Evolutionary conservation across 2,797 vertebrate genomes (phyloP).

Genomic region (Malurus splendens): DNA sequence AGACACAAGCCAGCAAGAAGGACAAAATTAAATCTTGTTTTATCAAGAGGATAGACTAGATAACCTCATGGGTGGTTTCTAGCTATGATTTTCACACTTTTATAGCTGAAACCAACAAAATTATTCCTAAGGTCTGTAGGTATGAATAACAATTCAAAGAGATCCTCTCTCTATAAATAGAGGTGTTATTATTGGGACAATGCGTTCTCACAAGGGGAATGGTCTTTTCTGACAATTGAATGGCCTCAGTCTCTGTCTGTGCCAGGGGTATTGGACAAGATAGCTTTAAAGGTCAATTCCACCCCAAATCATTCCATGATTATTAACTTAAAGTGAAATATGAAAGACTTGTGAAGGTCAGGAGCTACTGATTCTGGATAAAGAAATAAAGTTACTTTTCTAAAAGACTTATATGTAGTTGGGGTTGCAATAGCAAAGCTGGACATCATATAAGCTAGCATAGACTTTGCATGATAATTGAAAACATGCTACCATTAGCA

Average conservation of each 20-base stretch:
- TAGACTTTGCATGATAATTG: not conserved
- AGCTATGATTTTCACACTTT: not conserved
- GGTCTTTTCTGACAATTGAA: rapidly evolving
- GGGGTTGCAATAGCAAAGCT: not conserved
- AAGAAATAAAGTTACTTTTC: not conserved
- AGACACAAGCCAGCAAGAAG: not conserved
- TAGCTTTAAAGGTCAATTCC: not conserved
- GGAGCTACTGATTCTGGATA: not conserved
- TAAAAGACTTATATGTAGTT: not conserved
- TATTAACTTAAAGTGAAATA: not conserved
- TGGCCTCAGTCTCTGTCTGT: not conserved
- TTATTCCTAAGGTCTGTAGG: not conserved
- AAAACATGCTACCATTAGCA: not conserved
- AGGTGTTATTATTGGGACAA: not conserved
- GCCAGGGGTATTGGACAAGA: not conserved
- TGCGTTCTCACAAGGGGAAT: not conserved
- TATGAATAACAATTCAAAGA: not conserved
- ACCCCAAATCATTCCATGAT: not conserved
- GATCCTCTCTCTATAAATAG: rapidly evolving
- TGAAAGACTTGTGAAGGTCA: not conserved
- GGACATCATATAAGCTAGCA: not conserved
- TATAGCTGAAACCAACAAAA: not conserved
- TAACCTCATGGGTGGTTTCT: not conserved
- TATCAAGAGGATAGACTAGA: not conserved
- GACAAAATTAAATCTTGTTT: not conserved